Evolutionary conservation across 1,140 invertebrate species (phyloP).

Genomic region (Telenomus remus): DNA sequence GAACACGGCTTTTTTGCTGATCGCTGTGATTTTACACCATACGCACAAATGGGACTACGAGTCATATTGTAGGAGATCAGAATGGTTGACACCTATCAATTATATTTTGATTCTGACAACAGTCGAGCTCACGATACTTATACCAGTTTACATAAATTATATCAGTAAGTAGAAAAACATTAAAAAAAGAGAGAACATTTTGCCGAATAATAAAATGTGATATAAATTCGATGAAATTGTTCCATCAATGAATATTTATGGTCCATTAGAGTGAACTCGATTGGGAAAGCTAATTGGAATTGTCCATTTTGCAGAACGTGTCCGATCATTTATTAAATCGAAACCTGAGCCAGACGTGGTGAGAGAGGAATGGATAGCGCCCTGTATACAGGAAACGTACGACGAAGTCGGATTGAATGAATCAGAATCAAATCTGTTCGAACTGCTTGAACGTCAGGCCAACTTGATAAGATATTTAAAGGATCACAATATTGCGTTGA

Average conservation of each 20-base stretch:
- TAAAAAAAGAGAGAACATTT: too few species aligned
- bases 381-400: conserved; percentile 74
- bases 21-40: conserved; percentile 80
- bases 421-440: conserved; percentile 76
- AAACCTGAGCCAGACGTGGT: conserved; percentile 77
- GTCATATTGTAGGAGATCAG: conserved; percentile 76
- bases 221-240: too few species aligned
- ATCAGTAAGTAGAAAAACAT: conserved; percentile 75
- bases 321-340: conserved; percentile 77
- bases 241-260: too few species aligned
- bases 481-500: conserved; percentile 74
- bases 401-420: conserved; percentile 78
- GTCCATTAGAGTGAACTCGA: too few species aligned
- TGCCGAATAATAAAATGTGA: too few species aligned
- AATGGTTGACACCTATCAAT: conserved; percentile 77
- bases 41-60: conserved; percentile 79
- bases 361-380: conserved; percentile 77
- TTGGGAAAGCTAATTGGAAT: not conserved
- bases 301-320: conserved; percentile 72
- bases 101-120: conserved; percentile 78
- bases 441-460: conserved; percentile 81
- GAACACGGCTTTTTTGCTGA: conserved; percentile 77
- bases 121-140: conserved; percentile 77
- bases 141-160: conserved; percentile 77
- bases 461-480: conserved; percentile 76